Conservation (phyloP, 1,140 invertebrate genomes). For the Antheraea mylitta region DNA sequence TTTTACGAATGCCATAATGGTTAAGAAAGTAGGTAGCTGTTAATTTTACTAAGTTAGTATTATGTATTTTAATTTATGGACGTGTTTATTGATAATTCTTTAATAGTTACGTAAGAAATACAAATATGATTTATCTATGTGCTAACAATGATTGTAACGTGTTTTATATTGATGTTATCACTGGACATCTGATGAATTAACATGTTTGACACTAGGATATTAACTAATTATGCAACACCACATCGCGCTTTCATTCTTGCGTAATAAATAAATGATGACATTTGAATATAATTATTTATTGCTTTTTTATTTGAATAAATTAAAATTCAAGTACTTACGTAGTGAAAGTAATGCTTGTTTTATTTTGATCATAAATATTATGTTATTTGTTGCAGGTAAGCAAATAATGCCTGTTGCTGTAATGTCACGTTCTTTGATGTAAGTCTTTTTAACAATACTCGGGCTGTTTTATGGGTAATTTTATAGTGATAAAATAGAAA, state of each 20-base stretch:
- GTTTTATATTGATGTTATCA: conserved; percentile 30
- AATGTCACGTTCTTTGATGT: background rate
- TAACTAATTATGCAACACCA: conserved; percentile 14
- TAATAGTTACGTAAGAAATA: conserved; percentile 26
- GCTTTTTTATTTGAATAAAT: conserved; percentile 9
- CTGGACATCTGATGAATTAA: conserved; percentile 28
- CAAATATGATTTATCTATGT: conserved; percentile 16
- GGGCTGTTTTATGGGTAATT: background rate
- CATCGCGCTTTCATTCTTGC: conserved; percentile 16
- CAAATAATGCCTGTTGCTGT: conserved; percentile 5
- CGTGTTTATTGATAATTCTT: conserved; percentile 20
- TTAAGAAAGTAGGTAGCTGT: background rate
- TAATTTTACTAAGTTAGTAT: background rate
- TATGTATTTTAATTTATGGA: conserved; percentile 7
- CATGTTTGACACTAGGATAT: conserved; percentile 27
- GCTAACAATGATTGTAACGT: conserved; percentile 12
- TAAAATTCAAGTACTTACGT: conserved; percentile 7
- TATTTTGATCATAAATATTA: background rate
- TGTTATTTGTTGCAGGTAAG: conserved; percentile 35
- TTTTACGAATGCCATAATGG: too few species aligned
- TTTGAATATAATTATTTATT: conserved; percentile 4
- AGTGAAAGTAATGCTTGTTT: conserved; percentile 4
- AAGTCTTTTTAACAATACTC: background rate
- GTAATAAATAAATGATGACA: conserved; percentile 14
- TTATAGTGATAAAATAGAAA: background rate